Conservation (phyloP, 2,888 invertebrate species). For the Cancer borealis region DNA sequence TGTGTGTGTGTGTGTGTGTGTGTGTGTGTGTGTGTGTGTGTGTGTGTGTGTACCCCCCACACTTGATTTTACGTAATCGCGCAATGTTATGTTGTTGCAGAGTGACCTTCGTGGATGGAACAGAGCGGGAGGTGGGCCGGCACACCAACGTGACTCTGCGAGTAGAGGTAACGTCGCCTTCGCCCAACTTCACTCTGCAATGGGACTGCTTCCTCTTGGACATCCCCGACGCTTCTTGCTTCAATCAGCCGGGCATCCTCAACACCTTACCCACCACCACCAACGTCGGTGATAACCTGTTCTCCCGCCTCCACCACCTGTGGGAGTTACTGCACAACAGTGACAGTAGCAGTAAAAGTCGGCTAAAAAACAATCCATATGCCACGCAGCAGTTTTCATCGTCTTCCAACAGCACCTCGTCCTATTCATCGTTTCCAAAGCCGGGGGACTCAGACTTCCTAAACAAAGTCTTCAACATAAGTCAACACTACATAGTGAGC, state of each 20-base stretch:
- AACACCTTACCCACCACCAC: slow-evolving; percentile 53
- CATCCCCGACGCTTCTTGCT: slow-evolving; percentile 54
- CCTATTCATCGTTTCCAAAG: background rate
- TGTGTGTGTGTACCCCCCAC: background rate
- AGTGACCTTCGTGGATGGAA: slow-evolving; percentile 69
- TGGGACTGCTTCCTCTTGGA: slow-evolving; percentile 56
- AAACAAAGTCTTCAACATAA: background rate
- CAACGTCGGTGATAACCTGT: slow-evolving; percentile 25
- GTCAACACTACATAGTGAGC: slow-evolving; percentile 58
- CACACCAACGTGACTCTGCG: slow-evolving; percentile 67
- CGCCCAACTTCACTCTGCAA: slow-evolving; percentile 64
- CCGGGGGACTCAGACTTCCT: background rate
- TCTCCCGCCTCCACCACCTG: slow-evolving; percentile 48
- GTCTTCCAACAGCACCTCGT: background rate
- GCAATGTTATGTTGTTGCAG: slow-evolving; percentile 25
- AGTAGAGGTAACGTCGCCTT: slow-evolving; percentile 69
- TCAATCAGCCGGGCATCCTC: slow-evolving; percentile 56
- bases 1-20: too few relatives aligned
- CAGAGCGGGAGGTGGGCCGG: slow-evolving; percentile 48
- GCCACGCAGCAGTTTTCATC: background rate
- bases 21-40: background rate
- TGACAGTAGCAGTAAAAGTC: background rate
- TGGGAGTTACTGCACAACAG: slow-evolving; percentile 44
- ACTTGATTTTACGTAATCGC: background rate
- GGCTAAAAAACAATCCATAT: background rate